Base-by-base conservation (phyloP, 2,888 invertebrate genomes). In the Drosophila parthenogenetica region DNA sequence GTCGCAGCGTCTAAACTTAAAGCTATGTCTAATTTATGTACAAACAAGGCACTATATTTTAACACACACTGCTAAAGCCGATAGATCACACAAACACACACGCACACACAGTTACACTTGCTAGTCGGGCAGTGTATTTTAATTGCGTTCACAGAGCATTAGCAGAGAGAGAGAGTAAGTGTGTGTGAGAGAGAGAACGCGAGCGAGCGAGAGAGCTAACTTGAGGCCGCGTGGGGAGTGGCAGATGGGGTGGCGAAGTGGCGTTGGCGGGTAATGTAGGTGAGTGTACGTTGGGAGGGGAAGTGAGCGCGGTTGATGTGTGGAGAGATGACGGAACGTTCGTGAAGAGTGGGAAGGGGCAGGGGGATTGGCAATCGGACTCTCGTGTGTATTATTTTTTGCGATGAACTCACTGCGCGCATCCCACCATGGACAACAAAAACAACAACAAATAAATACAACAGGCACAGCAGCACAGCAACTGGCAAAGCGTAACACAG, bases 351-450 rank as follows among this genome's bases (percentile, higher is more conserved):
- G 32, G 37, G 32, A n/a, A 5, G 10, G 48, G 32, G 37, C 19
- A n/a, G 32, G 49, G 37, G 42, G 29, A n/a, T 48, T 35, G 59
- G 57, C 62, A 65, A 55, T 70, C 65, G 71, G 60, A 54, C 57
- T 73, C 58, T 35, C 35, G 69, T 77, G 81, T 77, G 81, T 84
- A 79, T 80, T 90, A 90, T 89, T 89, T 89, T 90, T 85, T 89
- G 90, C 89, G 89, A 89, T 89, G 90, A 89, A 89, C 90, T 89
- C 89, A 89, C 89, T 80, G 77, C 59, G 82, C 77, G 83, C 78
- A 82, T 72, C 82, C 84, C 80, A 73, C 72, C 73, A 78, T 73
- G 77, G 70, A 69, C 66, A 81, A 69, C 42, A 81, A 73, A 37
- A 74, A 69, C 61, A 74, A 69, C 61, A 74, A 67, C 57, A 69